Conservation (phyloP, 2,113 vertebrate species). For the Callorhinus ursinus region DNA sequence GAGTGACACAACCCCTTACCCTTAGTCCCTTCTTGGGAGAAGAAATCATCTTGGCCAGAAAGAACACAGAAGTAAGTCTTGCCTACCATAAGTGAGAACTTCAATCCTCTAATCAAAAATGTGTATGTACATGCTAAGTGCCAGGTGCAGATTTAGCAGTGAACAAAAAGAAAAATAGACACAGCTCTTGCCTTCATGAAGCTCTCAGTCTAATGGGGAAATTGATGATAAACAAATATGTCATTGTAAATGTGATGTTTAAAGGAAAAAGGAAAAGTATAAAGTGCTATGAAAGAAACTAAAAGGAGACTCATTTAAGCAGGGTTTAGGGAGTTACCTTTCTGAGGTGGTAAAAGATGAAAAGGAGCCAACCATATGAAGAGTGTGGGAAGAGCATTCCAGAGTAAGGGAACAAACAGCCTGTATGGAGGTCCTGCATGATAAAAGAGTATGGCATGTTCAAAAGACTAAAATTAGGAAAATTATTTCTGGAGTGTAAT, state of each 20-base stretch:
- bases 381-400: background rate
- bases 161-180: background rate
- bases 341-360: background rate
- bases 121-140: background rate
- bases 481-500: background rate
- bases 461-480: background rate
- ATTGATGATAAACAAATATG: background rate
- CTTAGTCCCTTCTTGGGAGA: background rate
- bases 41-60: background rate
- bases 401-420: background rate
- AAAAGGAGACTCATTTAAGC: background rate
- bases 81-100: too few relatives aligned
- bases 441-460: background rate
- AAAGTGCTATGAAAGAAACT: background rate
- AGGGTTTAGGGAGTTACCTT: background rate
- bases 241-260: background rate
- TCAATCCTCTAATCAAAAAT: background rate
- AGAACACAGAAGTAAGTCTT: background rate
- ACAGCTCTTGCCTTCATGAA: background rate
- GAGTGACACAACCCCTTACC: background rate
- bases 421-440: background rate
- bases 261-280: background rate
- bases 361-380: background rate
- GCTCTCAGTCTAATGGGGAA: background rate
- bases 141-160: background rate